Percentiles rank a stretch among this genome's conserved stretches.
phyloP scores from a whole-genome alignment of 2,888 invertebrate species.

The Volucella bombylans region DNA sequence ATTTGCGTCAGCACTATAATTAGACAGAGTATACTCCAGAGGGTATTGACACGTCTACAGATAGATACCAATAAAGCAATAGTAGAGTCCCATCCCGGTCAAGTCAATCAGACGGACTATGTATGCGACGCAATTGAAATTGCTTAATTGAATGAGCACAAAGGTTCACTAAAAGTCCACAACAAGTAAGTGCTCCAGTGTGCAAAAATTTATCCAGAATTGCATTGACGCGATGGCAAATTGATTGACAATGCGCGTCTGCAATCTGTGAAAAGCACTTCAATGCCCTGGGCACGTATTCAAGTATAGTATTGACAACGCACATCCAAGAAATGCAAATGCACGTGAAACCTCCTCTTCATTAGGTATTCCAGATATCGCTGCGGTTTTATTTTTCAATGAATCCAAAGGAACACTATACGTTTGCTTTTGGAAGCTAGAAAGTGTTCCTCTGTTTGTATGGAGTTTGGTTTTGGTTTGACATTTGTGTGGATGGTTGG shows the following conservation, averaged over 20 bases:
- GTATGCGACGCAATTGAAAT: slow-evolving; percentile 33
- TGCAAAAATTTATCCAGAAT: slow-evolving; percentile 68
- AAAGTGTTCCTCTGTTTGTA: slow-evolving; percentile 29
- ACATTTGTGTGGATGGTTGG: slow-evolving; percentile 45
- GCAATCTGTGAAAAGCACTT: slow-evolving; percentile 50
- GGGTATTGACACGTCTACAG: slow-evolving; percentile 45
- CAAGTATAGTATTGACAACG: slow-evolving; percentile 18
- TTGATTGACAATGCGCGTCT: slow-evolving; percentile 68
- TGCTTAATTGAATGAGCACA: slow-evolving; percentile 68
- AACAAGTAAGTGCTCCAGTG: slow-evolving; percentile 30
- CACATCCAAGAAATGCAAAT: slow-evolving; percentile 59
- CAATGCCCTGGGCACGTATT: slow-evolving; percentile 61
- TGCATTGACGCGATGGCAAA: slow-evolving; percentile 56
- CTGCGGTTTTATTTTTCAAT: slow-evolving; percentile 34
- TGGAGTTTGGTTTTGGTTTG: slow-evolving; percentile 11
- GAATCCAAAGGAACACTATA: slow-evolving; percentile 29
- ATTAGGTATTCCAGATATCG: slow-evolving; percentile 58
- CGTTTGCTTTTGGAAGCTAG: slow-evolving; percentile 20
- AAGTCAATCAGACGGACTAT: slow-evolving; percentile 20
- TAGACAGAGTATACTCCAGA: slow-evolving; percentile 47
- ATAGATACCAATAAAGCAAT: slow-evolving; percentile 3
- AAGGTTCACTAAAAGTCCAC: slow-evolving; percentile 58
- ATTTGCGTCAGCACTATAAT: slow-evolving; percentile 62
- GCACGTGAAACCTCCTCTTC: slow-evolving; percentile 32
- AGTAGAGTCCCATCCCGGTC: slow-evolving; percentile 27